Evolutionary conservation across 2,797 vertebrate genomes (phyloP), one percentile per base, ranked within the genome.

Genomic region (Dallia pectoralis): DNA sequence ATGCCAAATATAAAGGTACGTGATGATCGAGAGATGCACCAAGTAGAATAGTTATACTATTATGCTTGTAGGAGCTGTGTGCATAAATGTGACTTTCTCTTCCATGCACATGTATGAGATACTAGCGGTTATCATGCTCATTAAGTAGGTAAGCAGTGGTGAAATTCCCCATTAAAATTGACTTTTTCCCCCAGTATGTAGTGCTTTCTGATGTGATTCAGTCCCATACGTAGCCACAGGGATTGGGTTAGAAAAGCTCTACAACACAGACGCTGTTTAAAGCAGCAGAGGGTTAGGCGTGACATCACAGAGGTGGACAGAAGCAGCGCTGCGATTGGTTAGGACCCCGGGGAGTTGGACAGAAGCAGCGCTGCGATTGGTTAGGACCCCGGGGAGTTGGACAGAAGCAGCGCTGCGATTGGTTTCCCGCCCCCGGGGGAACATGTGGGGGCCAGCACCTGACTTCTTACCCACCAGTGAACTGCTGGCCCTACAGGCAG

Each of bases 401-500:
- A 82, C 66, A 74, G 61, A 81, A 80, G 74, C 80, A 80, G 77
- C 51, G 59, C 75, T 72, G 33, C 77, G 68, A 74, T 9, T 70
- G 69, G 71, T 71, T 69, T 27, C n/a, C n/a, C n/a, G 62, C 70
- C 78, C 80, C 84, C 75, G 69, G 68, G 65, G 71, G 72, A 30
- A 72, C 66, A 77, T 69, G 70, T 75, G 59, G 72, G 74, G 68
- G 61, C 47, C 71, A 78, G 76, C 68, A 77, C 79, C 84, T 72
- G 47, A 71, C 82, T 67, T 91, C 91, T 93, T 93, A 94, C 93
- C 91, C 90, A 93, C 87, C 82, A 86, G 85, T 88, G 66, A 74
- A 89, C 83, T 88, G 92, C 81, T 90, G 87, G 69, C 77, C 89
- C 88, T 83, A 89, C 84, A 88, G 92, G 92, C 91, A 93, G 93